Evolutionary conservation across 2,113 vertebrate genomes (phyloP).

Genomic region (Triplophysa rosa): DNA sequence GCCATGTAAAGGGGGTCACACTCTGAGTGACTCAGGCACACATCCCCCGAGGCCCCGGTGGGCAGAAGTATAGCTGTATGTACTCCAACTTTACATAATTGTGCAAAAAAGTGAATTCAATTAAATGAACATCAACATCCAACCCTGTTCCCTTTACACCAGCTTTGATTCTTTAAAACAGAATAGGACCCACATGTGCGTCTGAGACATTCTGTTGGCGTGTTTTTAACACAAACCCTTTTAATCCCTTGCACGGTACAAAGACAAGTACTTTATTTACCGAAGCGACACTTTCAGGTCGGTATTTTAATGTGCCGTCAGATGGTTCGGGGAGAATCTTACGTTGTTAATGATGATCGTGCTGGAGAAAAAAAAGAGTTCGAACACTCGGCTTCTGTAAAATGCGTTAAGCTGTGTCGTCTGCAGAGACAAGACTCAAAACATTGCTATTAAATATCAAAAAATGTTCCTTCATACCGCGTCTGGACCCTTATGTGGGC

Average conservation of each 20-base stretch:
- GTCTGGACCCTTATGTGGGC: slow-evolving; percentile 54
- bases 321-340: not conserved
- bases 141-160: slow-evolving; percentile 45
- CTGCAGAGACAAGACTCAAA: slow-evolving; percentile 1
- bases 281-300: slow-evolving; percentile 34
- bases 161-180: slow-evolving; percentile 24
- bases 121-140: slow-evolving; percentile 40
- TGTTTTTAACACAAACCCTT: not conserved
- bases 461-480: slow-evolving; percentile 31
- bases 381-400: not conserved
- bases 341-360: not conserved
- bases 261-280: slow-evolving; percentile 3
- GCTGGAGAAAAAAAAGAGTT: not conserved
- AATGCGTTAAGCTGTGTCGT: not conserved
- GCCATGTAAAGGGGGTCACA: not conserved
- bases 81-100: slow-evolving; percentile 37
- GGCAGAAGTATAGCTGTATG: not conserved
- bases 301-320: slow-evolving; percentile 10
- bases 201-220: not conserved
- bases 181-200: slow-evolving; percentile 1
- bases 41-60: not conserved
- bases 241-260: slow-evolving; percentile 7
- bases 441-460: slow-evolving; percentile 41
- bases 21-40: not conserved
- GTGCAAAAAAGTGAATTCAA: slow-evolving; percentile 46